Conservation (phyloP, 2,797 vertebrate species). For the Varecia variegata region DNA sequence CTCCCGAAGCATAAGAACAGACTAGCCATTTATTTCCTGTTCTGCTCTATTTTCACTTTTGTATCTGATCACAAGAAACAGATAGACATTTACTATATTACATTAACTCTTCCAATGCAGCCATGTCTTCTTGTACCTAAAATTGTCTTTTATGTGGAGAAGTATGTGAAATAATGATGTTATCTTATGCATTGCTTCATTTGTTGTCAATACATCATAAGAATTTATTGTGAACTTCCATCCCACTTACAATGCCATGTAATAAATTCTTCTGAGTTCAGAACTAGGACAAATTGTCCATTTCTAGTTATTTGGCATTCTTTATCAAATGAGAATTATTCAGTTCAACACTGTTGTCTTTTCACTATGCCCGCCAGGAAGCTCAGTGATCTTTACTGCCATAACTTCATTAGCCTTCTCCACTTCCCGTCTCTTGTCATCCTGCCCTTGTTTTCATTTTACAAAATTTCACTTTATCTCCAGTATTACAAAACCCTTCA, state of each 20-base stretch:
- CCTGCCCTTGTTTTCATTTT: not conserved
- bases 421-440: not conserved
- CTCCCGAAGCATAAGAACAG: not conserved
- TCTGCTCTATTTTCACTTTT: not conserved
- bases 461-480: not conserved
- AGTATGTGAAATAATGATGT: not conserved
- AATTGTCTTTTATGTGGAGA: not conserved
- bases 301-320: not conserved
- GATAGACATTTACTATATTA: not conserved
- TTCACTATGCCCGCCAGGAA: not conserved
- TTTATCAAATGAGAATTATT: not conserved
- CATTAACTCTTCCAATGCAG: not conserved
- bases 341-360: not conserved
- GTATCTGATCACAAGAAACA: not conserved
- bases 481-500: not conserved
- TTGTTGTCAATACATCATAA: not conserved
- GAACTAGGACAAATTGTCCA: not conserved
- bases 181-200: not conserved
- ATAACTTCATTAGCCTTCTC: not conserved
- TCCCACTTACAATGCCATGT: not conserved
- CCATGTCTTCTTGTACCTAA: not conserved
- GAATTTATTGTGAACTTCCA: not conserved
- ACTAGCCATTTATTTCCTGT: not conserved
- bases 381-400: not conserved
- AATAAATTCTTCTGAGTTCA: not conserved